phyloP scores from a whole-genome alignment of 2,797 vertebrate genomes.

The Triplophysa yarkandensis region DNA sequence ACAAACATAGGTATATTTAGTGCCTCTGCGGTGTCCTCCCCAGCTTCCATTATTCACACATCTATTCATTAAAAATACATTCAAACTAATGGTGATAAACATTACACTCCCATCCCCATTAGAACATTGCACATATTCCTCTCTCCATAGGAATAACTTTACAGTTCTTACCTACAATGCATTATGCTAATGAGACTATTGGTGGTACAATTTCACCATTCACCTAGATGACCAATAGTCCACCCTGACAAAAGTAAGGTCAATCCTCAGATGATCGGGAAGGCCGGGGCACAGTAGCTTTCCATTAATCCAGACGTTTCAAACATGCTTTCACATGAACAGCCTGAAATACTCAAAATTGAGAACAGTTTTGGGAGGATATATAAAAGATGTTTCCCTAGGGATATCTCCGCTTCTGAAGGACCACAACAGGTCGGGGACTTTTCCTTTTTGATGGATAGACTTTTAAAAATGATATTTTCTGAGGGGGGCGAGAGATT shows the following conservation, averaged over 20 bases:
- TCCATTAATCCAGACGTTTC: slow-evolving; percentile 29
- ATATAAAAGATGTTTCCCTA: neutral
- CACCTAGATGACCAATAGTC: slow-evolving; percentile 11
- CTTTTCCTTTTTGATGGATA: slow-evolving; percentile 38
- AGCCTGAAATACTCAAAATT: slow-evolving; percentile 15
- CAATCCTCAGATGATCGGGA: slow-evolving; percentile 8
- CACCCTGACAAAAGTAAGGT: slow-evolving; percentile 10
- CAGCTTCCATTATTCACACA: slow-evolving; percentile 22
- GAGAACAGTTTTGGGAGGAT: slow-evolving; percentile 15
- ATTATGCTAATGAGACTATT: neutral
- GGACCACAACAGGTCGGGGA: slow-evolving; percentile 14
- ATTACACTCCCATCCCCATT: slow-evolving; percentile 33
- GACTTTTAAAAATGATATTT: slow-evolving; percentile 34
- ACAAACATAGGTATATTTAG: slow-evolving; percentile 23
- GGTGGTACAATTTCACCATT: neutral
- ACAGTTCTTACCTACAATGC: neutral
- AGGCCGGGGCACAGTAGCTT: neutral
- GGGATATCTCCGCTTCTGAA: slow-evolving; percentile 19
- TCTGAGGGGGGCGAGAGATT: slow-evolving; percentile 24
- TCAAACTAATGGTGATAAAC: slow-evolving; percentile 26
- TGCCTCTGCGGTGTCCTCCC: slow-evolving; percentile 10
- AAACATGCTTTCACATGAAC: slow-evolving; percentile 22
- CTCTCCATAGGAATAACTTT: slow-evolving; percentile 28
- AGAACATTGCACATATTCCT: slow-evolving; percentile 7
- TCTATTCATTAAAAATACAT: slow-evolving; percentile 46